Percentiles rank a stretch among this genome's conserved stretches.
Conservation (phyloP, 2,888 invertebrate species). For the Strigamia transsilvanica region DNA sequence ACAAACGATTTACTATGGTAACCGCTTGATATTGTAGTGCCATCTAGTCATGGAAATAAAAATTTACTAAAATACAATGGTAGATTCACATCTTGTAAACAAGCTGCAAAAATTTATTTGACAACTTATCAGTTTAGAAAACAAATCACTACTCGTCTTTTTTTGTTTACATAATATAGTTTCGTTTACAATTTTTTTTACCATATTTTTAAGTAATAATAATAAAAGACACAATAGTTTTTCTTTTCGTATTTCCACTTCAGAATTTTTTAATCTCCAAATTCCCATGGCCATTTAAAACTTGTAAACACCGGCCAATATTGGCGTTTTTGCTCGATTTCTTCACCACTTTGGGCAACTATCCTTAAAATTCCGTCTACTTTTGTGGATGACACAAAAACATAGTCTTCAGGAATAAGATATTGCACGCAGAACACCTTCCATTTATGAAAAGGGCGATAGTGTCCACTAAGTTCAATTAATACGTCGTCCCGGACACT, state of each 20-base stretch:
- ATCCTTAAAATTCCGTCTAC: constrained; percentile 23
- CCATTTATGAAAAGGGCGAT: constrained; percentile 24
- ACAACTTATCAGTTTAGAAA: background rate
- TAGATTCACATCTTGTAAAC: background rate
- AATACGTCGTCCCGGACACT: constrained; percentile 17
- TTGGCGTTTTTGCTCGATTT: background rate
- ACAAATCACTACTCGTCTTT: background rate
- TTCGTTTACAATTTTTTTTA: background rate
- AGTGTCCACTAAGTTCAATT: constrained; percentile 15
- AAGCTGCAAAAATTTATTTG: background rate
- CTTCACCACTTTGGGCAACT: background rate
- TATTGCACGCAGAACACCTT: constrained; percentile 37
- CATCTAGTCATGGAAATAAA: background rate
- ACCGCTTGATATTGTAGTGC: background rate
- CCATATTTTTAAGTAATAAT: background rate
- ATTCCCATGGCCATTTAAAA: constrained; percentile 36
- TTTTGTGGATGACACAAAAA: background rate
- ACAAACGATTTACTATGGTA: background rate
- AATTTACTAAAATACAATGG: background rate
- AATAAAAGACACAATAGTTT: background rate
- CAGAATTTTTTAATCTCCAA: background rate
- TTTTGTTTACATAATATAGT: background rate
- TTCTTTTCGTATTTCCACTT: background rate
- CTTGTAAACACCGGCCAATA: background rate
- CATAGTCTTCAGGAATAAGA: background rate